phyloP scores from a whole-genome alignment of 2,888 invertebrate species.

The Bombylius discolor region DNA sequence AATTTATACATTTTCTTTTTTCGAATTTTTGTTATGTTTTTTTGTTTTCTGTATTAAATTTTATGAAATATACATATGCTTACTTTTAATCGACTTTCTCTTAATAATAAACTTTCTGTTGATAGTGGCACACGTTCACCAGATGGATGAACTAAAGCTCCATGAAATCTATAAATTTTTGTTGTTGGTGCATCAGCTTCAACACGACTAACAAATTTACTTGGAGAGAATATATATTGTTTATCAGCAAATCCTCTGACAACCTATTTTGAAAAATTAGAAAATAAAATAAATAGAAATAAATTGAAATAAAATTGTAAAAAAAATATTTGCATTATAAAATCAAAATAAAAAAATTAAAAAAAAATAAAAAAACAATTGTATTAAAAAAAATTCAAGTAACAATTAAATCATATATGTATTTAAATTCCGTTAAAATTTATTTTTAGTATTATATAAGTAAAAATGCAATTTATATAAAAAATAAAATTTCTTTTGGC shows the following conservation, averaged over 20 bases:
- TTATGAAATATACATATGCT: not conserved
- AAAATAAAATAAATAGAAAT: not conserved
- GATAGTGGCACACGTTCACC: slow-evolving; percentile 67
- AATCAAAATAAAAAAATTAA: not conserved
- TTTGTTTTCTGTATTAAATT: no score
- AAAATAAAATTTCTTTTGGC: not conserved
- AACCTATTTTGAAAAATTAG: slow-evolving; percentile 28
- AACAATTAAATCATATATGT: not conserved
- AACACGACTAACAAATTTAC: slow-evolving; percentile 68
- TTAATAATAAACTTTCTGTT: slow-evolving; percentile 79
- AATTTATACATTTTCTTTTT: no score
- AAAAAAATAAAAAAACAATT: not conserved
- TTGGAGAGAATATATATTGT: slow-evolving; percentile 62
- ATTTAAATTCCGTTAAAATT: no score
- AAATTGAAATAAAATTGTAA: not conserved
- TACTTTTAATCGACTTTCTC: slow-evolving; percentile 75
- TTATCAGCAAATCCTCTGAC: slow-evolving; percentile 38
- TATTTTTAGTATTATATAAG: no score
- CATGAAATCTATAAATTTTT: slow-evolving; percentile 89
- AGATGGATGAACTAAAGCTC: slow-evolving; percentile 69
- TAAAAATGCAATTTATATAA: not conserved
- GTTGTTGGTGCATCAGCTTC: slow-evolving; percentile 93
- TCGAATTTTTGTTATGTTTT: no score
- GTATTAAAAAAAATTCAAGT: not conserved
- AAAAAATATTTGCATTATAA: not conserved